phyloP scores from a whole-genome alignment of 2,888 invertebrate species.

The Tridacna crocea region DNA sequence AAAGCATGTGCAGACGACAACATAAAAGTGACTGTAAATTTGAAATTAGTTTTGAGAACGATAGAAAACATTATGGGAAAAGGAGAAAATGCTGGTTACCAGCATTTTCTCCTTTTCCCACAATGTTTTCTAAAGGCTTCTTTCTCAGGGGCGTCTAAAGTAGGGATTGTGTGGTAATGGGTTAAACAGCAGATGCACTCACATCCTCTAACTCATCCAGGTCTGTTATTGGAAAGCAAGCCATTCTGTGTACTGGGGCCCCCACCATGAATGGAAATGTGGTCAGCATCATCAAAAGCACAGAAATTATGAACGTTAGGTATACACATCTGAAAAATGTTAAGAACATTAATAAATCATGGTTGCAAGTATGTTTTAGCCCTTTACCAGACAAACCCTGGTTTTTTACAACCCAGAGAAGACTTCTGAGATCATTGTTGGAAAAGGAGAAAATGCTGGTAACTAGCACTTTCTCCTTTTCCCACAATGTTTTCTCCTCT shows the following conservation, averaged over 20 bases:
- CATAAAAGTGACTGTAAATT: no score
- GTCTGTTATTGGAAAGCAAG: slow-evolving; percentile 72
- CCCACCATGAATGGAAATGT: slow-evolving; percentile 71
- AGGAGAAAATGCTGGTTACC: no score
- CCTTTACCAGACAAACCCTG: no score
- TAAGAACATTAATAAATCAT: neutral
- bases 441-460: neutral
- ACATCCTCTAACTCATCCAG: slow-evolving; percentile 63
- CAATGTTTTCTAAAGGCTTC: no score
- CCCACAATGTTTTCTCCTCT: neutral
- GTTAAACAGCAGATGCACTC: slow-evolving; percentile 6
- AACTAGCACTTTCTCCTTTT: neutral
- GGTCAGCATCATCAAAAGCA: slow-evolving; percentile 75
- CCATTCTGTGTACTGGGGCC: slow-evolving; percentile 67
- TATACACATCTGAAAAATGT: slow-evolving; percentile 2
- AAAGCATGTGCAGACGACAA: no score
- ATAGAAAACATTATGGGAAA: no score
- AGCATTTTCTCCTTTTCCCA: no score
- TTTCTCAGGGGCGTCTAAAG: no score
- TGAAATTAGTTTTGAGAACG: no score
- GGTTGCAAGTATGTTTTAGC: neutral
- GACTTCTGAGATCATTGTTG: no score
- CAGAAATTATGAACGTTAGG: slow-evolving; percentile 71
- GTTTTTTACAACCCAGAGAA: no score
- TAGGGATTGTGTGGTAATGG: no score